These are phyloP conservation scores for Nudaria mundana DNA, from an alignment of 2,888 invertebrate genomes.

Conservation along the genomic window DNA sequence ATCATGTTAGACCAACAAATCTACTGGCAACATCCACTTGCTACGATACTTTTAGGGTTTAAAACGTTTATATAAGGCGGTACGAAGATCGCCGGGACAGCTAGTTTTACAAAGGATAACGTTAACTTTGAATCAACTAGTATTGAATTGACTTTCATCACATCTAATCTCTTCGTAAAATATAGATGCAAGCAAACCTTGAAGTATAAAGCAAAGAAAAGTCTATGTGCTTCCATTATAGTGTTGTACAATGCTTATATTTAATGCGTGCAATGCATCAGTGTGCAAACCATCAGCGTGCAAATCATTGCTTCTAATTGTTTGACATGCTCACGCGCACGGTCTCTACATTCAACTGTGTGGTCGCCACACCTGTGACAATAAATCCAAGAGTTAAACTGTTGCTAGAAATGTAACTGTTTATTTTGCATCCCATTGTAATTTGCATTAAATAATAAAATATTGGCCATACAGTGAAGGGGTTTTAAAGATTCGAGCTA, in stretches of 20 bases:
- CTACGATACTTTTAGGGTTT: too few species aligned
- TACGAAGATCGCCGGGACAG: too few species aligned
- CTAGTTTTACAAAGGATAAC: too few species aligned
- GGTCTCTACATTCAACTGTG: slow-evolving; percentile 27
- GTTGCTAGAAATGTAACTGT: slow-evolving; percentile 15
- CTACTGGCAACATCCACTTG: too few species aligned
- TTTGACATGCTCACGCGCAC: slow-evolving; percentile 26
- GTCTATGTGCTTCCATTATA: neutral
- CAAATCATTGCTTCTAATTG: slow-evolving; percentile 10
- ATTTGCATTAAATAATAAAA: too few species aligned
- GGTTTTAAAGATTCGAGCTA: too few species aligned
- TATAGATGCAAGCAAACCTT: neutral
- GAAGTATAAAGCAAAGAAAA: neutral
- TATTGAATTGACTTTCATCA: too few species aligned
- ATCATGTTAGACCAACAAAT: too few species aligned
- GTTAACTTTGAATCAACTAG: too few species aligned
- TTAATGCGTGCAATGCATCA: slow-evolving; percentile 4
- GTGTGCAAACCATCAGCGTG: slow-evolving; percentile 11
- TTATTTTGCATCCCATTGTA: neutral
- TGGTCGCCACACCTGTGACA: slow-evolving; percentile 29
- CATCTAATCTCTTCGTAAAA: neutral
- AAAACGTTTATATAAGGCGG: too few species aligned
- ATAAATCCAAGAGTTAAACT: slow-evolving; percentile 17
- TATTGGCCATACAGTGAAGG: too few species aligned
- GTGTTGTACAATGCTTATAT: neutral